phyloP scores from a whole-genome alignment of 2,797 vertebrate species.

The Anomalospiza imberbis region DNA sequence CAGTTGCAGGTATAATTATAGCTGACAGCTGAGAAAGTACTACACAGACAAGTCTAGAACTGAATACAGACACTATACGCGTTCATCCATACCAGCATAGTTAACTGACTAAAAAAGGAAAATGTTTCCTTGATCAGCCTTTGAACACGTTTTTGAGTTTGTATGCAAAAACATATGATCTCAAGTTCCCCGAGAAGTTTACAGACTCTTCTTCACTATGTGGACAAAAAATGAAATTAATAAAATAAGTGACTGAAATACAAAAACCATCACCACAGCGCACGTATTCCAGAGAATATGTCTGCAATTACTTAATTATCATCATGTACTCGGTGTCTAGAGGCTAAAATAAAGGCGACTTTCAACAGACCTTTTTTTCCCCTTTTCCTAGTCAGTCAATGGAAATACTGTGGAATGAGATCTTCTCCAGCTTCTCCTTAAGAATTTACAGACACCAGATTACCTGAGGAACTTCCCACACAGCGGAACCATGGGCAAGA shows the following conservation, averaged over 20 bases:
- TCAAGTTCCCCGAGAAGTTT: not conserved
- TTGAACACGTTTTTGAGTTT: not conserved
- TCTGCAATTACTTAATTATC: not conserved
- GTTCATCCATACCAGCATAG: not conserved
- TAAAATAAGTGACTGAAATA: not conserved
- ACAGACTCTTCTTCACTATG: not conserved
- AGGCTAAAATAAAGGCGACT: not conserved
- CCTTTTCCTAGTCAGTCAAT: not conserved
- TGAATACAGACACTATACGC: not conserved
- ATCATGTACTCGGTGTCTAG: not conserved
- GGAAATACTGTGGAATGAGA: not conserved
- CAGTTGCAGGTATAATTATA: constrained; percentile 9
- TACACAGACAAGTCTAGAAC: not conserved
- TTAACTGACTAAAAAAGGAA: not conserved
- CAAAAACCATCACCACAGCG: not conserved
- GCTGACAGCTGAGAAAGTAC: not conserved
- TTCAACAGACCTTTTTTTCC: not conserved
- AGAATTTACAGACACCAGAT: not conserved
- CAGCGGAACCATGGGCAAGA: not conserved
- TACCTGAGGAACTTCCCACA: not conserved
- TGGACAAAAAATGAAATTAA: not conserved
- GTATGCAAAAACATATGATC: not conserved
- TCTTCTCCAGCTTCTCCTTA: not conserved
- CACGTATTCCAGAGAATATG: not conserved
- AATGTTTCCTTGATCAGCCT: not conserved